A percentile compares a stretch with the other conserved stretches of the same genome.
These are phyloP conservation scores for Tetramorium alpestre DNA, from an alignment of 1,140 invertebrate genomes.

Conservation along the genomic window DNA sequence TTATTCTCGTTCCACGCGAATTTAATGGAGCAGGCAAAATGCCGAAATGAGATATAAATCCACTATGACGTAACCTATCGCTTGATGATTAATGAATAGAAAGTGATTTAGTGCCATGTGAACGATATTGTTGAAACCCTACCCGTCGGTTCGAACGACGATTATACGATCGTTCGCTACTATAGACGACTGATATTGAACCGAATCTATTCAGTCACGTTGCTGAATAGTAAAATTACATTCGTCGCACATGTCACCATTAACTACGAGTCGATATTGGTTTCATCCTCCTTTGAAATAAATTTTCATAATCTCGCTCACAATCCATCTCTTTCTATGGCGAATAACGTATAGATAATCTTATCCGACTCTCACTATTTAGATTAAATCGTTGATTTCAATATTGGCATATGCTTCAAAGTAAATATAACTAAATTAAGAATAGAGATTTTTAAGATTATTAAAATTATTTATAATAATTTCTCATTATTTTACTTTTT, in stretches of 20 bases:
- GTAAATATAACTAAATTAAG: neutral
- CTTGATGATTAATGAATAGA: constrained; percentile 48
- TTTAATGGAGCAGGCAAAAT: constrained; percentile 31
- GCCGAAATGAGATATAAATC: constrained; percentile 46
- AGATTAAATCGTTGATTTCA: neutral
- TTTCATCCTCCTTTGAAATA: constrained; percentile 7
- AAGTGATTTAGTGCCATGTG: constrained; percentile 44
- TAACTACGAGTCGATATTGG: constrained; percentile 25
- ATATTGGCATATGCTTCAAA: neutral
- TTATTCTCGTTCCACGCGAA: neutral
- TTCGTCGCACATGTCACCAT: constrained; percentile 28
- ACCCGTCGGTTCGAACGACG: neutral
- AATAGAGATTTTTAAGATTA: neutral
- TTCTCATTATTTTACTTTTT: neutral
- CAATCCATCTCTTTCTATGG: neutral
- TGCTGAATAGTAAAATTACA: constrained; percentile 42
- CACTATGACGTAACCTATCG: constrained; percentile 16
- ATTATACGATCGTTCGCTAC: constrained; percentile 35
- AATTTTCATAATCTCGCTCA: constrained; percentile 1
- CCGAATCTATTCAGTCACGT: constrained; percentile 31
- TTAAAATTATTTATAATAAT: neutral
- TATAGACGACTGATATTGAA: constrained; percentile 38
- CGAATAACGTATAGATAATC: neutral
- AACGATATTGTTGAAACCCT: constrained; percentile 47
- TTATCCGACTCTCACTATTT: neutral